These are phyloP conservation scores for Morinoia aosen DNA, from an alignment of 2,888 invertebrate genomes.

Conservation along the genomic window DNA sequence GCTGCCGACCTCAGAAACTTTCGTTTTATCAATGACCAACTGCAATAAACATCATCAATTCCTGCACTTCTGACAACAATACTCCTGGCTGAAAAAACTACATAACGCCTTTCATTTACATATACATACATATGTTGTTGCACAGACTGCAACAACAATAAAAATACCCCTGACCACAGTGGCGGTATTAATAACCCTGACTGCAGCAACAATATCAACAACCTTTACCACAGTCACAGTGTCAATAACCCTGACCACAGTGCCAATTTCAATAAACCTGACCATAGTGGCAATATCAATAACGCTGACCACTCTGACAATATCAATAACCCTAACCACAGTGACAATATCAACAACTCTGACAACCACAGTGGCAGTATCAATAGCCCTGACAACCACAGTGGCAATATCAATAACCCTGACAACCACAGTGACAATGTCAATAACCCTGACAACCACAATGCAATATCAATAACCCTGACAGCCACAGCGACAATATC, in stretches of 20 bases:
- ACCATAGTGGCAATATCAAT: not conserved
- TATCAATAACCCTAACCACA: not conserved
- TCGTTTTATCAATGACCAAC: too few relatives aligned
- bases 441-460: not conserved
- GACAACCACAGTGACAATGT: too few relatives aligned
- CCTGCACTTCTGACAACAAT: too few relatives aligned
- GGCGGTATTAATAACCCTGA: not conserved
- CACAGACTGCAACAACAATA: too few relatives aligned
- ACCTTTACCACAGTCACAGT: too few relatives aligned
- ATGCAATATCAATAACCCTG: not conserved
- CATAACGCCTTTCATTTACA: too few relatives aligned
- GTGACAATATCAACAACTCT: not conserved
- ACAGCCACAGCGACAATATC: not conserved
- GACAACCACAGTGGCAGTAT: not conserved
- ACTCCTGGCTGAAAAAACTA: too few relatives aligned
- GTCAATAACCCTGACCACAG: not conserved
- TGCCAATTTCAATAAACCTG: not conserved
- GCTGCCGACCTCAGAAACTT: too few relatives aligned
- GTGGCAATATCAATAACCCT: too few relatives aligned
- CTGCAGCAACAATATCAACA: not conserved
- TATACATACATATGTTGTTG: too few relatives aligned
- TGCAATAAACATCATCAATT: too few relatives aligned
- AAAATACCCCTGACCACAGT: not conserved
- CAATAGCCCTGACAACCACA: too few relatives aligned
- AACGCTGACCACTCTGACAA: not conserved